phyloP scores from a whole-genome alignment of 2,797 vertebrate genomes.

The Leucoraja ocellata region DNA sequence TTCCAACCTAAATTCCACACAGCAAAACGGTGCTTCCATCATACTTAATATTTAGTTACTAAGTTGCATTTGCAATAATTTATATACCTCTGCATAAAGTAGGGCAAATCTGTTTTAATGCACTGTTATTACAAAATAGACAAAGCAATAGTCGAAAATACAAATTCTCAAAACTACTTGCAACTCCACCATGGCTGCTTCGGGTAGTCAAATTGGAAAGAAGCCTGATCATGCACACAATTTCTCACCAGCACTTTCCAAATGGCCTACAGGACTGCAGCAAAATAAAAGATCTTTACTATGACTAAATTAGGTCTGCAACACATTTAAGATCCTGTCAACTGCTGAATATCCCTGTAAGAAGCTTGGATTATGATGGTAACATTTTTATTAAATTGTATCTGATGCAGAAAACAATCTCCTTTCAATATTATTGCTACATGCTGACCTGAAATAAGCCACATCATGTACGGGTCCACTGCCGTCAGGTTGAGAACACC shows the following conservation, averaged over 20 bases:
- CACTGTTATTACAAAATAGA: not conserved
- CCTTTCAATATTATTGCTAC: not conserved
- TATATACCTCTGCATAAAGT: not conserved
- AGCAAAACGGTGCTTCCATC: not conserved
- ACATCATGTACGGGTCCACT: not conserved
- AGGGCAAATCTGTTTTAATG: no score
- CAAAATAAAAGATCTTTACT: not conserved
- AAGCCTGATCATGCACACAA: not conserved
- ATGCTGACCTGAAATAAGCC: constrained; percentile 12
- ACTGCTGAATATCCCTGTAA: no score
- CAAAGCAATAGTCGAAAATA: no score
- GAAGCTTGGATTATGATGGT: no score
- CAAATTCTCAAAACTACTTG: not conserved
- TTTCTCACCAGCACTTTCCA: not conserved
- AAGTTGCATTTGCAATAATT: not conserved
- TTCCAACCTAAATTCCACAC: not conserved
- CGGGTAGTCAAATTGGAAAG: not conserved
- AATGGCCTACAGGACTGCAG: not conserved
- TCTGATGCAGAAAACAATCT: not conserved
- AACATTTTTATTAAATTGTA: not conserved
- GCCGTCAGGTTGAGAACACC: no score
- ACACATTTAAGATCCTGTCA: not conserved
- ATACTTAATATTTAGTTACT: not conserved
- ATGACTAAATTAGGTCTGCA: not conserved
- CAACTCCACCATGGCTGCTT: not conserved